Evolutionary conservation across 2,888 invertebrate genomes (phyloP).

Genomic region (Papilio gigon): DNA sequence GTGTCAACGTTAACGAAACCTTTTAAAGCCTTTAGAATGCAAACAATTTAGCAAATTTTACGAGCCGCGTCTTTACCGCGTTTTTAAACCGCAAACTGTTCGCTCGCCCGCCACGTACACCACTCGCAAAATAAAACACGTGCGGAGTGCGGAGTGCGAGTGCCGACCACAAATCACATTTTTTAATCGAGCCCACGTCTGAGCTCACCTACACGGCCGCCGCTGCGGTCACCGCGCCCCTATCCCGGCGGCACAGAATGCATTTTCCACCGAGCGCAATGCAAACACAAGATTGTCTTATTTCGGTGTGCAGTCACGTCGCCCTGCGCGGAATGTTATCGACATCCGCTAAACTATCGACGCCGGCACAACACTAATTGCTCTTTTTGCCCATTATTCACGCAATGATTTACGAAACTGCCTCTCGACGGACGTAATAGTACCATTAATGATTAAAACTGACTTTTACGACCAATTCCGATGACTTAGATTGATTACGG

Average conservation of each 20-base stretch:
- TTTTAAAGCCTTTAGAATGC: constrained; percentile 8
- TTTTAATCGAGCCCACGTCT: constrained; percentile 80
- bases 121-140: constrained; percentile 78
- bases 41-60: constrained; percentile 36
- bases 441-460: constrained; percentile 68
- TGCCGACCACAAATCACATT: constrained; percentile 81
- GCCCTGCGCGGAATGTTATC: constrained; percentile 71
- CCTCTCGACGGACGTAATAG: constrained; percentile 62
- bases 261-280: constrained; percentile 45
- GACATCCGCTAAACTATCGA: constrained; percentile 80
- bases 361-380: constrained; percentile 78
- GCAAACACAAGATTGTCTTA: constrained; percentile 53
- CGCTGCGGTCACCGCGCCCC: constrained; percentile 29
- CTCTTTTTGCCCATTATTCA: constrained; percentile 73
- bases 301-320: constrained; percentile 76
- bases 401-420: constrained; percentile 75
- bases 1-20: constrained; percentile 5
- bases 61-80: constrained; percentile 23
- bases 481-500: constrained; percentile 72
- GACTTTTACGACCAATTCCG: constrained; percentile 68
- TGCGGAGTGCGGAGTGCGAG: constrained; percentile 62
- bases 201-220: constrained; percentile 52
- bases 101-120: constrained; percentile 74
- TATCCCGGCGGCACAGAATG: constrained; percentile 49
- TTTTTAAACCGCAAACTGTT: constrained; percentile 62